These are phyloP conservation scores for Ypsolopha sequella DNA, from an alignment of 2,888 invertebrate species.

Conservation along the genomic window DNA sequence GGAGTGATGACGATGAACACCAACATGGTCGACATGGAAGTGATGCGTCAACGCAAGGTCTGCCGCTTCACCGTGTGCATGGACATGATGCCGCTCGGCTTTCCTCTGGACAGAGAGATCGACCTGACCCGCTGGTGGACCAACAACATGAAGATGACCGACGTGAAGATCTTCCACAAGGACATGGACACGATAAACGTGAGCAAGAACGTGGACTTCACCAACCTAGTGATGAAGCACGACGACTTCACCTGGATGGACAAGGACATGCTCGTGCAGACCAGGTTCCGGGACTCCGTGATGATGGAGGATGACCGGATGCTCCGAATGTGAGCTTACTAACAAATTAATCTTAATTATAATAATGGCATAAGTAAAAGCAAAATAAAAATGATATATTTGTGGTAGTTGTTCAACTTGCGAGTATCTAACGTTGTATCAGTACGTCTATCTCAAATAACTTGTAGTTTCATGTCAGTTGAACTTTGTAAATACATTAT, in stretches of 20 bases:
- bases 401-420: not conserved
- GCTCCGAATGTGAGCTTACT: not conserved
- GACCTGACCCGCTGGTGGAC: slow-evolving; percentile 70
- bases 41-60: slow-evolving; percentile 61
- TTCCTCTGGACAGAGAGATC: slow-evolving; percentile 80
- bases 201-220: slow-evolving; percentile 42
- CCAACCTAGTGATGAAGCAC: slow-evolving; percentile 51
- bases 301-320: slow-evolving; percentile 1
- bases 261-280: slow-evolving; percentile 39
- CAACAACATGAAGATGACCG: slow-evolving; percentile 75
- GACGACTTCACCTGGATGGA: slow-evolving; percentile 55
- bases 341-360: not conserved
- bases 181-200: slow-evolving; percentile 24
- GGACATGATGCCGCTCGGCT: slow-evolving; percentile 77
- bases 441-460: too few species aligned
- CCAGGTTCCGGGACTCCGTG: slow-evolving; percentile 23
- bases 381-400: not conserved
- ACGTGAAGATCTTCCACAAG: slow-evolving; percentile 67
- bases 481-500: too few species aligned
- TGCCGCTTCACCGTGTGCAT: slow-evolving; percentile 67
- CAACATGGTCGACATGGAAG: slow-evolving; percentile 46
- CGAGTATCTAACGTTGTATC: not conserved
- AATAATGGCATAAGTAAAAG: not conserved
- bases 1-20: slow-evolving; percentile 53
- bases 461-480: too few species aligned